Conservation (phyloP, 2,888 invertebrate species). For the Dastarcus helophoroides region DNA sequence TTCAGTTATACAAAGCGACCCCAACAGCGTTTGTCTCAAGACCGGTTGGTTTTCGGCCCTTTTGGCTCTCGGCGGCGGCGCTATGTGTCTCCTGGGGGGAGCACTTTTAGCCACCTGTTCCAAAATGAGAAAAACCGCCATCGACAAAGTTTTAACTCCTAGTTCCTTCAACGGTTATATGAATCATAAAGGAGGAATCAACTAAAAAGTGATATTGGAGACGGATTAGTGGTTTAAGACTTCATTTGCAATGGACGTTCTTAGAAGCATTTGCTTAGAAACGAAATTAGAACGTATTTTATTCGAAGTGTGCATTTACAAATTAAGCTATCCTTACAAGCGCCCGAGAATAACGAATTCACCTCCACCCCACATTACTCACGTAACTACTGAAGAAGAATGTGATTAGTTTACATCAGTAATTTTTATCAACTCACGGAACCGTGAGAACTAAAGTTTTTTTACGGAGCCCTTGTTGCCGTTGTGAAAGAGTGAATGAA, state of each 20-base stretch:
- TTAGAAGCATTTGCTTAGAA: neutral
- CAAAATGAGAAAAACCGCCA: slow-evolving; percentile 49
- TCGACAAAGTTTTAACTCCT: slow-evolving; percentile 35
- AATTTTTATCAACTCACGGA: too few relatives aligned
- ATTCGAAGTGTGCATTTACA: too few relatives aligned
- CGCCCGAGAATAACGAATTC: too few relatives aligned
- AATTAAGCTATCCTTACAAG: too few relatives aligned
- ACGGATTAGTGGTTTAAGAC: too few relatives aligned
- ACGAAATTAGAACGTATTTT: slow-evolving; percentile 4
- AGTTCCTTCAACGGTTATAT: slow-evolving; percentile 36
- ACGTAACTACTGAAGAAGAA: too few relatives aligned
- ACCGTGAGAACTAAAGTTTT: too few relatives aligned
- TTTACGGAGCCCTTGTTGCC: too few relatives aligned
- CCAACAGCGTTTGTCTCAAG: slow-evolving; percentile 34
- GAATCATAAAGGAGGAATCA: slow-evolving; percentile 36
- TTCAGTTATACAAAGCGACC: slow-evolving; percentile 22
- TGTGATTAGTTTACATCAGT: too few relatives aligned
- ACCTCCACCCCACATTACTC: too few relatives aligned
- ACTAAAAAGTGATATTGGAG: slow-evolving; percentile 23
- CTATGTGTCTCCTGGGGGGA: slow-evolving; percentile 57
- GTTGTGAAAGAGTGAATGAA: too few relatives aligned
- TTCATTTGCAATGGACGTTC: neutral
- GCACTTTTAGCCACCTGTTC: slow-evolving; percentile 67
- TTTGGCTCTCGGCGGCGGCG: slow-evolving; percentile 38
- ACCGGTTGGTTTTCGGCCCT: slow-evolving; percentile 45